Base-by-base conservation (phyloP, 2,888 invertebrate genomes). In the Meganola albula region DNA sequence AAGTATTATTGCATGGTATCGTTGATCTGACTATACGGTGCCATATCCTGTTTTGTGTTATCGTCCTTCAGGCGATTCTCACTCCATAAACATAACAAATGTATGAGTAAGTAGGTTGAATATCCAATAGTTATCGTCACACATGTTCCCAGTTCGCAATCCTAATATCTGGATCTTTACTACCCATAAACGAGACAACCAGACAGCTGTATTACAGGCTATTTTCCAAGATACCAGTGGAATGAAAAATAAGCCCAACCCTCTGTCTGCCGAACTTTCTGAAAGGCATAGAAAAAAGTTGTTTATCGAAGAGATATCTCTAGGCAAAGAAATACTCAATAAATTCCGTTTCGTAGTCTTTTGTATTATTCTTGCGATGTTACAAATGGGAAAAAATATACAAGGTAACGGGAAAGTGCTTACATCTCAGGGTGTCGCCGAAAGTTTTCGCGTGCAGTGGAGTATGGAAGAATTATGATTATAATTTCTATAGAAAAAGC, bases 391-490 rank as follows among this genome's bases (percentile, higher is more conserved):
- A 36, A 44, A 27, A 46, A 31, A 36, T 12, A 39, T 12, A 27
- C 24, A 30, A 37, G 47, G 41, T 54, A 53, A 40, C 23, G 35
- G 30, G 44, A 32, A 36, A 46, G 28, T 33, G 49, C 33, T 33
- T 37, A 34, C 35, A 29, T 44, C 41, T 37, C 41, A 39, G 33
- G 34, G 8, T n/a, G 12, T 12, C 26, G 21, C 34, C 44, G 34
- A 44, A 68, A 71, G 57, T 66, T 64, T 58, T 48, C 59, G 58
- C 56, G 71, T 58, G 60, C 68, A 71, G 63, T 72, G 68, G 67
- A 59, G 60, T 59, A 63, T 69, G 68, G 59, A 71, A 60, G 74
- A 73, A 70, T 68, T 74, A 74, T 73, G 63, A 63, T 63, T 46
- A 58, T 67, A 67, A 63, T 68, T 64, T 63, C 64, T 60, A 57